These are phyloP conservation scores for Scatophagus argus DNA, from an alignment of 2,113 vertebrate genomes.

Conservation along the genomic window DNA sequence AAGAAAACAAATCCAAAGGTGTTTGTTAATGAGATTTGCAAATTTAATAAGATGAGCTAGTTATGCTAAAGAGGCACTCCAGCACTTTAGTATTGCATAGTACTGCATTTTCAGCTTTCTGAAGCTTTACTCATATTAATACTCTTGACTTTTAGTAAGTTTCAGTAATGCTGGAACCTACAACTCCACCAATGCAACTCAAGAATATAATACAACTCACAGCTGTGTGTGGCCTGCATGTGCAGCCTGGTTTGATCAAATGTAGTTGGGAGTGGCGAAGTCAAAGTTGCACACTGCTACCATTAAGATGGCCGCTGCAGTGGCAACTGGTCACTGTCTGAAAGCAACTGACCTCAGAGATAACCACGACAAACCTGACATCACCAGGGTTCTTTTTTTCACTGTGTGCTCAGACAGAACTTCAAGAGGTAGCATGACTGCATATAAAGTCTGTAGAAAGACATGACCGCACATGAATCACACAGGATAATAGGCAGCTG, in stretches of 20 bases:
- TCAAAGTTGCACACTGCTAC: background rate
- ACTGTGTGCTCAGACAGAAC: background rate
- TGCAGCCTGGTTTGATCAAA: too few species aligned
- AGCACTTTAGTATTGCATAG: background rate
- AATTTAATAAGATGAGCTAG: background rate
- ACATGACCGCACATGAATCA: too few species aligned
- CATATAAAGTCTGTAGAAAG: background rate
- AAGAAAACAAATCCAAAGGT: background rate
- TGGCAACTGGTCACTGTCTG: background rate
- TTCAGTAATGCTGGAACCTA: background rate
- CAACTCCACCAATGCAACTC: background rate
- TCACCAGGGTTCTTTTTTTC: background rate
- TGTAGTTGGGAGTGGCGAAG: background rate
- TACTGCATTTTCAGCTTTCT: too few species aligned
- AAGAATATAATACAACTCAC: background rate
- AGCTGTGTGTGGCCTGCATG: background rate
- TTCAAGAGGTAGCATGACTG: background rate
- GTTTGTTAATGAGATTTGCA: background rate
- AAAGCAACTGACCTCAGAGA: background rate
- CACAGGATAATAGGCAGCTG: background rate
- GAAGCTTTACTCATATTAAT: too few species aligned
- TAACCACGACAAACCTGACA: background rate
- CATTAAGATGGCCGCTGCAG: background rate
- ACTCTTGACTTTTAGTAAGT: background rate
- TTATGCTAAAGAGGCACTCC: background rate